Evolutionary conservation across 2,113 vertebrate species (phyloP), one percentile per base, ranked within the genome.

Genomic region (Lophochroa leadbeateri): DNA sequence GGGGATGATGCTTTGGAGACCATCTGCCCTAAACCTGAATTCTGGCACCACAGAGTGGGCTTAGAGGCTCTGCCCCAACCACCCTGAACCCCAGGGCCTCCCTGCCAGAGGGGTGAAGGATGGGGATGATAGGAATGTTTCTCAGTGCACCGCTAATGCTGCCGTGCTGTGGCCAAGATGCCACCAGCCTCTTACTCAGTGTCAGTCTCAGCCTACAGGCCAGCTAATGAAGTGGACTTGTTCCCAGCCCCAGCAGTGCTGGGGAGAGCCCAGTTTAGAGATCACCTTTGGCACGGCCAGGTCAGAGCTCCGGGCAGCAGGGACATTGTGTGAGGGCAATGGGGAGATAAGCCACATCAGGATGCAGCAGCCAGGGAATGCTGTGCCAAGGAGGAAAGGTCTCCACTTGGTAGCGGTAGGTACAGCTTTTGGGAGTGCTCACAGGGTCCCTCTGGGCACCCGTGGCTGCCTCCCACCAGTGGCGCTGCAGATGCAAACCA

Each of bases 11-110:
- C 28, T 46, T 49, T 1, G 1, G 29, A 33, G 13, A 8, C 11
- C 11, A 3, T 2, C 15, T 0, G 2, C 16, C 47, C 70, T 60
- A 29, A 64, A 20, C 2, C 7, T 7, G 9, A n/a, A 23, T 39
- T 53, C 78, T 2, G 21, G 46, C 3, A 2, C 9, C 0, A 2
- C 18, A 6, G 39, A 69, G 13, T 21, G 21, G 74, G 58, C 14
- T 33, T 2, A 16, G 50, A 57, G 41, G 8, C 9, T 68, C 39
- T 52, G 41, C 33, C 24, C 44, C 4, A 6, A 18, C 4, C 50
- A 8, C 43, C 49, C 61, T 4, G 24, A 25, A 11, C 17, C 29
- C n/a, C 0, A 5, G 29, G 50, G 37, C 41, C 7, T 64, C 41
- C 3, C 8, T 72, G 53, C 55, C 2, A 0, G 24, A 17, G 23